Percentiles rank a stretch among this genome's conserved stretches.
Evolutionary conservation across 2,888 invertebrate genomes (phyloP).

Genomic region (Blastobasis adustella): DNA sequence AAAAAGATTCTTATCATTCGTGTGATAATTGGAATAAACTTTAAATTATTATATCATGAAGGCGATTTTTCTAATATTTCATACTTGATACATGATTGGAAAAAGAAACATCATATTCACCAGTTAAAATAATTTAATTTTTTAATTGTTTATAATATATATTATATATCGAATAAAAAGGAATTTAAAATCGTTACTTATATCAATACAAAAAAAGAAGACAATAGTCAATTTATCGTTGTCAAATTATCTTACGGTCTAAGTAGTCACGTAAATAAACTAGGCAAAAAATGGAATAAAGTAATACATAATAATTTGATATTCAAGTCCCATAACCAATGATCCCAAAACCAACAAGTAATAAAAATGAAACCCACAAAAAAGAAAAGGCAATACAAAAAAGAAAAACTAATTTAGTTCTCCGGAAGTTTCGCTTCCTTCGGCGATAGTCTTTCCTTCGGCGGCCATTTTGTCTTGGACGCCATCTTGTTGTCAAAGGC

Average conservation of each 20-base stretch:
- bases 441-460: background rate
- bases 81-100: too few species aligned
- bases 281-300: too few species aligned
- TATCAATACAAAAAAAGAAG: too few species aligned
- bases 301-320: background rate
- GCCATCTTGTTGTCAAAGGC: constrained; percentile 61
- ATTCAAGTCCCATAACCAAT: constrained; percentile 1
- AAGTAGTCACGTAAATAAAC: too few species aligned
- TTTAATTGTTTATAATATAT: too few species aligned
- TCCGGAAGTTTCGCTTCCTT: background rate
- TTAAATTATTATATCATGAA: too few species aligned
- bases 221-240: too few species aligned
- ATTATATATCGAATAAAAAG: constrained; percentile 9
- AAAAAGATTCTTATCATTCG: constrained; percentile 32
- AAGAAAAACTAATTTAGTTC: background rate
- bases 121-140: too few species aligned
- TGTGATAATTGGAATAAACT: constrained; percentile 48
- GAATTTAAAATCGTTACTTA: constrained; percentile 12
- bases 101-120: too few species aligned
- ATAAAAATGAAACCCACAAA: background rate
- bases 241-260: too few species aligned
- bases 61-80: too few species aligned
- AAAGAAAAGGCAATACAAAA: background rate
- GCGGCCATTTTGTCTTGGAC: background rate
- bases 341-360: constrained; percentile 1